Percentiles rank a stretch among this genome's conserved stretches.
phyloP scores from a whole-genome alignment of 2,888 invertebrate genomes.

The Lasioglossum lativentre region DNA sequence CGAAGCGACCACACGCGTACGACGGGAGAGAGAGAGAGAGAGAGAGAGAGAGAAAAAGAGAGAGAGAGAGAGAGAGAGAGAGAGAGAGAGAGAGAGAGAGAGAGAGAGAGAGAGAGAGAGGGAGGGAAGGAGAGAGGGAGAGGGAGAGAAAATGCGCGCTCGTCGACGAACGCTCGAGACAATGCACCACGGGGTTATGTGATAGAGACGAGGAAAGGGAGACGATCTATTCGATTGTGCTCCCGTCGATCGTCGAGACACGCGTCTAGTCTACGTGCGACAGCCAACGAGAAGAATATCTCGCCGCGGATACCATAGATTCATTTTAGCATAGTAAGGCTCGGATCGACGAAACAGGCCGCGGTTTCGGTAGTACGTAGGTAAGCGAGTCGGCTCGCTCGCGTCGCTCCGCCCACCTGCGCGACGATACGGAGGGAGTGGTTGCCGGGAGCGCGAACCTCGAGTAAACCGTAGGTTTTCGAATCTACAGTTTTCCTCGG shows the following conservation, averaged over 20 bases:
- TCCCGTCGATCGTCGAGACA: slow-evolving; percentile 28
- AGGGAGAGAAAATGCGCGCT: not conserved
- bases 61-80: too few species aligned
- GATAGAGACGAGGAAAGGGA: slow-evolving; percentile 49
- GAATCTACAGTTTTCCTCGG: not conserved
- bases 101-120: too few species aligned
- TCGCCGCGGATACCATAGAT: slow-evolving; percentile 21
- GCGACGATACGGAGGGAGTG: not conserved
- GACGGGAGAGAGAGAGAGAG: not conserved
- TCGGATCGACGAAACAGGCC: not conserved
- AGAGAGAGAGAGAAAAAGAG: too few species aligned
- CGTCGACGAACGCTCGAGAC: slow-evolving; percentile 38
- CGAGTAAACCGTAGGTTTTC: not conserved
- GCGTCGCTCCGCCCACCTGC: not conserved
- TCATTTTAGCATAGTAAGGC: not conserved
- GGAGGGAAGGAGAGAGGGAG: too few species aligned
- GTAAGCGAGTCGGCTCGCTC: slow-evolving; percentile 41
- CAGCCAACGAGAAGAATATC: not conserved
- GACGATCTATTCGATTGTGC: slow-evolving; percentile 4
- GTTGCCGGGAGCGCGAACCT: not conserved
- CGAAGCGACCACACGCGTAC: not conserved
- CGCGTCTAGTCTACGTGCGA: slow-evolving; percentile 73
- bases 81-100: too few species aligned
- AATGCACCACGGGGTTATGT: slow-evolving; percentile 65
- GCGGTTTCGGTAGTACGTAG: slow-evolving; percentile 46